Conservation (phyloP, 64 coral and sea anemone genomes). For the Montipora capricornis region DNA sequence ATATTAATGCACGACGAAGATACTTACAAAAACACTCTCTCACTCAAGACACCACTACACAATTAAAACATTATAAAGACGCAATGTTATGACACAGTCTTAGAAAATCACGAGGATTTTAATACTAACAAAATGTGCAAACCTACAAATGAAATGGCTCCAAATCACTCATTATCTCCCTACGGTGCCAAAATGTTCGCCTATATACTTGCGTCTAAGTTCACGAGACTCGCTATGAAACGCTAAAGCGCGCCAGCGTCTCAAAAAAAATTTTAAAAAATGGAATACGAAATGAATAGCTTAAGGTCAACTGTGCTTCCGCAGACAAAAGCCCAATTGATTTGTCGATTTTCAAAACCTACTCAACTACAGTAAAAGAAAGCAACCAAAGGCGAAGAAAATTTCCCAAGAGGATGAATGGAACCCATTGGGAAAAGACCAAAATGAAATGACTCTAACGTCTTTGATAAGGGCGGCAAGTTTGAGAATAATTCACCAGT, state of each 20-base stretch:
- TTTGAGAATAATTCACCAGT: too few relatives aligned
- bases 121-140: not conserved
- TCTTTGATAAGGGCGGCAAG: not conserved
- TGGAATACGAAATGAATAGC: not conserved
- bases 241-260: not conserved
- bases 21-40: not conserved
- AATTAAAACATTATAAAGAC: not conserved
- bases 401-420: conserved; percentile 25
- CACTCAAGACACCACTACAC: not conserved
- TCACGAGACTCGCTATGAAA: not conserved
- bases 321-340: conserved; percentile 22
- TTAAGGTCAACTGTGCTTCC: not conserved
- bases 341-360: not conserved
- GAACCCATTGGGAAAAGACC: not conserved
- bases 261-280: not conserved
- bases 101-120: not conserved
- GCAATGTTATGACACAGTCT: conserved; percentile 7
- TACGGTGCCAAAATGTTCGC: not conserved
- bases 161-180: not conserved
- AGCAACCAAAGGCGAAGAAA: not conserved
- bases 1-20: not conserved
- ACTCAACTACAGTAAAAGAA: conserved; percentile 23
- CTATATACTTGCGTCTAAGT: not conserved
- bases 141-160: conserved; percentile 14
- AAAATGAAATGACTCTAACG: too few relatives aligned